Evolutionary conservation across 2,797 vertebrate genomes (phyloP).

Genomic region (Enoplosus armatus): DNA sequence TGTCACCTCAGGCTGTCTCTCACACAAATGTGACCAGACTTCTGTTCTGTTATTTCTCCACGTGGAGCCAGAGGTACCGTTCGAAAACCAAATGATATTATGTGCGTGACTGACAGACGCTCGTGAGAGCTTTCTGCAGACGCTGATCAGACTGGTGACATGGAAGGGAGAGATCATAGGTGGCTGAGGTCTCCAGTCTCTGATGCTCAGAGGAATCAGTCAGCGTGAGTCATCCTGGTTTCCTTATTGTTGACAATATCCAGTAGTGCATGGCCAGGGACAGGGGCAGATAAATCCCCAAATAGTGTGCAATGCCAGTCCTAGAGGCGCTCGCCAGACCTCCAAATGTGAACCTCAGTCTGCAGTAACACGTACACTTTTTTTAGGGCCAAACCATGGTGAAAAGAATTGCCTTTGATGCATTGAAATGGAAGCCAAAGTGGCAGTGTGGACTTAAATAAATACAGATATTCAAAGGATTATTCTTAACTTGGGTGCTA

Average conservation of each 20-base stretch:
- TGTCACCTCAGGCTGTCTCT: conserved; percentile 60
- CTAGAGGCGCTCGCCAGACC: conserved; percentile 11
- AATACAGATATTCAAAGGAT: neutral
- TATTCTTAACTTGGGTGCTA: neutral
- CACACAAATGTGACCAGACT: conserved; percentile 55
- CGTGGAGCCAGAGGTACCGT: conserved; percentile 33
- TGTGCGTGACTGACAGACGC: conserved; percentile 43
- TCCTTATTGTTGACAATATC: conserved; percentile 45
- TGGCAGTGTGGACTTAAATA: neutral
- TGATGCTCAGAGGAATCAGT: conserved; percentile 35
- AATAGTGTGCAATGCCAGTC: conserved; percentile 11
- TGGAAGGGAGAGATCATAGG: conserved; percentile 34
- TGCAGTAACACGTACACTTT: neutral
- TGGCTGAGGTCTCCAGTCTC: conserved; percentile 17
- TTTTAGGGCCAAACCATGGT: neutral
- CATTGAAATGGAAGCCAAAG: neutral
- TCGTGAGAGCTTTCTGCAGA: conserved; percentile 40
- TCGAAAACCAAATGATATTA: conserved; percentile 50
- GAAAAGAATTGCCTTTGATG: neutral
- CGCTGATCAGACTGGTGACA: conserved; percentile 49
- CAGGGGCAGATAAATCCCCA: conserved; percentile 36
- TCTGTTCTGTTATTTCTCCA: conserved; percentile 49
- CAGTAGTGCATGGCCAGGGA: conserved; percentile 31
- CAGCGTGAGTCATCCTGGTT: conserved; percentile 29
- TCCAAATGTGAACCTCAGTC: conserved; percentile 26